A percentile compares a stretch with the other conserved stretches of the same genome.
phyloP scores from a whole-genome alignment of 2,113 vertebrate genomes.

The Pongo pygmaeus region DNA sequence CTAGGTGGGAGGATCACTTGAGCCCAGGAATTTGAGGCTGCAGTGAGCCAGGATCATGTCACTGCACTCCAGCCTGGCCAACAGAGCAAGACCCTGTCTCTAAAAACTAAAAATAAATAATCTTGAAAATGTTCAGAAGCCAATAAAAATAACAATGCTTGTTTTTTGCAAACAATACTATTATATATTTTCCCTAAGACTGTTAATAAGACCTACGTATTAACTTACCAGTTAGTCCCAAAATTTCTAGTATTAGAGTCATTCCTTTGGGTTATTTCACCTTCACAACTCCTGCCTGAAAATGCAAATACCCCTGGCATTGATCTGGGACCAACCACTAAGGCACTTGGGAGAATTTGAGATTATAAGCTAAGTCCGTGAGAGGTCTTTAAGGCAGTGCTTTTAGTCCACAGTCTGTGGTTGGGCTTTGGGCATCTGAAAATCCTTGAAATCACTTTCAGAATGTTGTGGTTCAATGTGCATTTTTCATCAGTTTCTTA shows the following conservation, averaged over 20 bases:
- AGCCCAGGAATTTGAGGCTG: too few species aligned
- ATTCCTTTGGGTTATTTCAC: not conserved
- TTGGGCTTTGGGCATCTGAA: not conserved
- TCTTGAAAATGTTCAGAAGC: not conserved
- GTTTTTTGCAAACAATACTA: not conserved
- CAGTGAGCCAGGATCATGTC: too few species aligned
- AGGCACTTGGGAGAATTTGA: not conserved
- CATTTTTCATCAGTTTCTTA: constrained; percentile 26
- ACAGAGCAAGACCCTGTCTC: too few species aligned
- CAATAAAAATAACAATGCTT: not conserved
- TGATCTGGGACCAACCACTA: not conserved
- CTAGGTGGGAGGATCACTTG: too few species aligned
- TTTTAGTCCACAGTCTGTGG: not conserved
- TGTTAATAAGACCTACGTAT: not conserved
- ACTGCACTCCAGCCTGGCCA: too few species aligned
- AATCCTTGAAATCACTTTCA: not conserved
- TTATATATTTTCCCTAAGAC: not conserved
- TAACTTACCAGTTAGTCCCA: not conserved
- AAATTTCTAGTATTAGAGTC: not conserved
- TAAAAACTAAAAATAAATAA: not conserved
- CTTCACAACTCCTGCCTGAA: not conserved
- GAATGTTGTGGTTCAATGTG: not conserved
- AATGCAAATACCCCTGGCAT: not conserved
- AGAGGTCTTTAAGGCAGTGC: not conserved
- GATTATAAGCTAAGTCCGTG: not conserved